Base-by-base conservation (phyloP, 1,140 invertebrate species). In the Akabosia matsudoensis region DNA sequence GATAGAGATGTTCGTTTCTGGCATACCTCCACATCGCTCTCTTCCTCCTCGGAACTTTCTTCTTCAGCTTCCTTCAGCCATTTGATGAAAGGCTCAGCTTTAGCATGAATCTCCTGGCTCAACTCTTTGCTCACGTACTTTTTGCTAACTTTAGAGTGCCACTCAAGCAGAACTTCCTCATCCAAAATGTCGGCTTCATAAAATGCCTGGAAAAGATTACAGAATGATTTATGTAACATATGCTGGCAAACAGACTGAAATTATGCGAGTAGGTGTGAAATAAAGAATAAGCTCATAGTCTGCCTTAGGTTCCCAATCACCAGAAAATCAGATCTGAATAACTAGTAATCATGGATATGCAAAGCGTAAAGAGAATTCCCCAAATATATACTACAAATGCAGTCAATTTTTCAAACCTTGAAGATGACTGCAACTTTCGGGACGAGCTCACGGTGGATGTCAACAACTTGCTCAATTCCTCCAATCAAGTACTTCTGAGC, bases 51-150 rank as follows among this genome's bases (percentile, higher is more conserved):
- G 18, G 90, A 89, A 33, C 89, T 90, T 73, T 93, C 91, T 84
- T 97, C 96, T 82, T 98, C 96, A 74, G 97, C 97, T 86, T 99
- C 94, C 84, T 95, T 90, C 56, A 99, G 89, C 97, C 97, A 99
- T 81, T 92, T 95, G 13, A 99, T 89, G 85, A 99, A 97, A 51
- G 95, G 95, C 82, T 92, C 89, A 64, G 95, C 96, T 82, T 94
- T 92, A 52, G 91, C 90, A 80, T 96, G 93, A 84, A 99, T 97
- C 83, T 98, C 95, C 76, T 93, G 90, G 72, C 92, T 92, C 73
- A 98, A 85, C 82, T 97, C 94, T 83, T 95, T 96, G 4, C 90
- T 88, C 4, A 97, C 95, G 85, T 96, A 97, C 85, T 97, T 98
- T 85, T 95, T 96, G 75, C 93, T 92, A 75, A 91, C 93, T 87